Evolutionary conservation across 2,113 vertebrate species (phyloP), one percentile per base, ranked within the genome.

Genomic region (Hippocampus guttulatus): DNA sequence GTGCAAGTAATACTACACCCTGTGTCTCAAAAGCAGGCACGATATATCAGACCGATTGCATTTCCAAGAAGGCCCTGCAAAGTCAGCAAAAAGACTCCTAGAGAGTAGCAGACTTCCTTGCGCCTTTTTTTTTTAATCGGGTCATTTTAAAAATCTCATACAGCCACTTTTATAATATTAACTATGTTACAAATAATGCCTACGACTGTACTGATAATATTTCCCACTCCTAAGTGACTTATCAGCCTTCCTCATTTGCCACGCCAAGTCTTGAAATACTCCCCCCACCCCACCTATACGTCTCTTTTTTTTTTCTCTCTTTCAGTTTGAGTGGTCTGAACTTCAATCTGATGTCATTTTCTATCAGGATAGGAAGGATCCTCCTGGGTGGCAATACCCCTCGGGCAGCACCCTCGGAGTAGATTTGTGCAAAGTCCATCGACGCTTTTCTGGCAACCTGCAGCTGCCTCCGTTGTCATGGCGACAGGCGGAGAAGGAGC

Each of bases 401-500:
- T 20, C 61, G 20, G 92, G 91, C 73, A 93, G 91, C 69, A 87
- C 91, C 0, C 91, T 97, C 64, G 94, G 93, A 43, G 95, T 95
- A 0, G 96, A 99, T 82, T 88, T 95, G 69, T 94, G 94, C 90
- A 89, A 91, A 76, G 94, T 96, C 62, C 94, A 93, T 72, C 83
- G 95, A 1, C 95, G 95, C 7, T 95, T 94, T 73, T 97, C 97
- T 0, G 96, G 96, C 27, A 97, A 92, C 67, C 83, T 97, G 71
- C 94, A 95, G 88, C 84, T 99, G 73, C 96, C 97, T 0, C 96
- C 97, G 0, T 76, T 98, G 80, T 93, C 95, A 62, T 97, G 95
- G 85, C 91, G 96, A 70, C 96, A 95, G 75, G 88, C 85, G 0
- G 95, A 96, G 76, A 91, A 81, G 63, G 92, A 89, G 57, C 64